Percentiles rank a stretch among this genome's conserved stretches.
These are phyloP conservation scores for Coenobita brevimanus DNA, from an alignment of 1,140 invertebrate genomes.

Conservation along the genomic window DNA sequence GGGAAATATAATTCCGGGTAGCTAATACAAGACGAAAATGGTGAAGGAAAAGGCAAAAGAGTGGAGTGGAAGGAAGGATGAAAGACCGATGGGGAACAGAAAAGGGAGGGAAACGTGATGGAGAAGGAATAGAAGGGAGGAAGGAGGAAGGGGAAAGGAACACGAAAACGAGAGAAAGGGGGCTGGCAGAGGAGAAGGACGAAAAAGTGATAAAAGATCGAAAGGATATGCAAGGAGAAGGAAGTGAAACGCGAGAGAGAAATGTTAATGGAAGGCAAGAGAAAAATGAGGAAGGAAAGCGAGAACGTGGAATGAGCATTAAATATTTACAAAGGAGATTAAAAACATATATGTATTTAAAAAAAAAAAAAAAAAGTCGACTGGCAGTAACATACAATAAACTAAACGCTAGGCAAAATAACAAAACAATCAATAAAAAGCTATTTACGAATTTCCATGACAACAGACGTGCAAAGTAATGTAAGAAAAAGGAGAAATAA, in stretches of 20 bases:
- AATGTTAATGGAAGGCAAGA: neutral
- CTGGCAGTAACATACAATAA: no score
- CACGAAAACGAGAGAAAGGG: slow-evolving; percentile 12
- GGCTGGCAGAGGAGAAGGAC: neutral
- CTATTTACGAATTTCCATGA: no score
- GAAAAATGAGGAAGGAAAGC: neutral
- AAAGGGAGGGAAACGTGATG: neutral
- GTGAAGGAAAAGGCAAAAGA: neutral
- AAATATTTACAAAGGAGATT: no score
- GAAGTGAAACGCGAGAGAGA: neutral
- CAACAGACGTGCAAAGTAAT: no score
- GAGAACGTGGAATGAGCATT: neutral
- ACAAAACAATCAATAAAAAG: no score
- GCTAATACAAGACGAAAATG: neutral
- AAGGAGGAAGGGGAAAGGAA: slow-evolving; percentile 7
- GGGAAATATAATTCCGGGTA: no score
- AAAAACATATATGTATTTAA: no score
- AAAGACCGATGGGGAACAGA: neutral
- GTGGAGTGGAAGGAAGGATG: neutral
- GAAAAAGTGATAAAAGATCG: neutral
- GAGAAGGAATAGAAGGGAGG: neutral
- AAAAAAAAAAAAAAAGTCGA: no score
- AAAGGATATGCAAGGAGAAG: neutral
- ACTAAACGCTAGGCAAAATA: no score
- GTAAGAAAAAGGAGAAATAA: no score